Evolutionary conservation across 2,888 invertebrate species (phyloP), one percentile per base, ranked within the genome.

Genomic region (Philonicus albiceps): DNA sequence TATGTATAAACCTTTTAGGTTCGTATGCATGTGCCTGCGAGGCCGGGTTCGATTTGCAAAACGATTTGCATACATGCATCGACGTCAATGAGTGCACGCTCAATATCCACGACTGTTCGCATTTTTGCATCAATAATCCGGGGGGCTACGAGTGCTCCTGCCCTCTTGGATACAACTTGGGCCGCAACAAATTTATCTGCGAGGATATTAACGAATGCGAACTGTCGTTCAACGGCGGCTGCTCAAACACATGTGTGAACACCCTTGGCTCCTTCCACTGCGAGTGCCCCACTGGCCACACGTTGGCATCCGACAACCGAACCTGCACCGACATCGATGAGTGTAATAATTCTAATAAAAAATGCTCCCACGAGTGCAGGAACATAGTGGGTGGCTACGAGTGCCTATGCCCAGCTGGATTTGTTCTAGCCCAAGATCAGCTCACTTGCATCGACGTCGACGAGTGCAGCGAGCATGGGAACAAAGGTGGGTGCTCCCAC

Each of bases 101-200:
- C 27, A 90, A 91, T 6, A 87, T 89, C 16, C 90, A 91, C 78
- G 92, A 92, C 19, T 94, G 94, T 89, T 93, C 93, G 0, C 93
- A 94, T 89, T 91, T 90, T 75, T 94, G 94, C 89, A 89, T 93
- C 84, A 94, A 94, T 90, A 91, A 91, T 7, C 90, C 93, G 0
- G 95, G 95, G 1, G 92, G 93, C 34, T 94, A 93, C 89, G 92
- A 92, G 80, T 95, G 95, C 89, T 90, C 91, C 11, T 95, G 95
- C 89, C 93, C 93, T 0, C 83, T 90, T n/a, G 93, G 93, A 0
- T 94, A 93, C 78, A 89, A 90, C 37, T 90, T 93, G 90, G 90
- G 90, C 22, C 90, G 90, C 11, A 87, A 89, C 75, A 89, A 89
- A 55, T 89, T 89, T 53, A 90, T 89, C 6, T 92, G 92, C 55